Evolutionary conservation across 2,113 vertebrate genomes (phyloP).

Genomic region (Cervus canadensis): DNA sequence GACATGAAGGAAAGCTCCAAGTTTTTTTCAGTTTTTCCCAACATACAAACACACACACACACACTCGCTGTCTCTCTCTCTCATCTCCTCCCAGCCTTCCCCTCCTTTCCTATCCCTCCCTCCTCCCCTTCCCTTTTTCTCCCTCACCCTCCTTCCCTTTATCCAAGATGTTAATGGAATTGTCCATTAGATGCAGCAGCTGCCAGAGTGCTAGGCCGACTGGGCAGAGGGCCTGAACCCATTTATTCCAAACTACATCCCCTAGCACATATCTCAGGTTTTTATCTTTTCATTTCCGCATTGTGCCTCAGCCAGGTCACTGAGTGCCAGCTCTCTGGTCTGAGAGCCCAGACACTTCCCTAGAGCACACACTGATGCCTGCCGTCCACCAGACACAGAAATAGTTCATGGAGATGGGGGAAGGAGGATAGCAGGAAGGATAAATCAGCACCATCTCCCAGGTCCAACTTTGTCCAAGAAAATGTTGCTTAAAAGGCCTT

Average conservation of each 20-base stretch:
- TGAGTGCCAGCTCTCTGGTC: background rate
- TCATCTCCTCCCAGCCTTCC: background rate
- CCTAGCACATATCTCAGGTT: constrained; percentile 37
- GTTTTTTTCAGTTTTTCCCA: background rate
- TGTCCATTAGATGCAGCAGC: constrained; percentile 37
- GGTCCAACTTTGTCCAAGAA: background rate
- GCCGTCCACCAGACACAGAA: background rate
- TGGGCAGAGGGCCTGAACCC: constrained; percentile 60
- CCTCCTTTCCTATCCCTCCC: background rate
- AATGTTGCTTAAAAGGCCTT: background rate
- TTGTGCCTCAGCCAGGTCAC: constrained; percentile 20
- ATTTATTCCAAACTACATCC: constrained; percentile 53
- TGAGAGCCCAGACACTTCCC: constrained; percentile 10
- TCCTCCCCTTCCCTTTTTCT: background rate
- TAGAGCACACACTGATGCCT: background rate
- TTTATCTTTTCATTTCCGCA: constrained; percentile 60
- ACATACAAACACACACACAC: background rate
- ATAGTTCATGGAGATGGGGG: background rate
- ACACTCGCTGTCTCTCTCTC: background rate
- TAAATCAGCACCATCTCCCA: background rate
- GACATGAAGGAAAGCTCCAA: background rate
- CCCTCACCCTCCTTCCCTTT: background rate
- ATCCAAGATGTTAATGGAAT: constrained; percentile 50
- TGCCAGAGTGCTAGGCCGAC: constrained; percentile 25
- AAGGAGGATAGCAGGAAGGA: background rate